phyloP scores from a whole-genome alignment of 2,888 invertebrate species.

The Cephus pulcher region DNA sequence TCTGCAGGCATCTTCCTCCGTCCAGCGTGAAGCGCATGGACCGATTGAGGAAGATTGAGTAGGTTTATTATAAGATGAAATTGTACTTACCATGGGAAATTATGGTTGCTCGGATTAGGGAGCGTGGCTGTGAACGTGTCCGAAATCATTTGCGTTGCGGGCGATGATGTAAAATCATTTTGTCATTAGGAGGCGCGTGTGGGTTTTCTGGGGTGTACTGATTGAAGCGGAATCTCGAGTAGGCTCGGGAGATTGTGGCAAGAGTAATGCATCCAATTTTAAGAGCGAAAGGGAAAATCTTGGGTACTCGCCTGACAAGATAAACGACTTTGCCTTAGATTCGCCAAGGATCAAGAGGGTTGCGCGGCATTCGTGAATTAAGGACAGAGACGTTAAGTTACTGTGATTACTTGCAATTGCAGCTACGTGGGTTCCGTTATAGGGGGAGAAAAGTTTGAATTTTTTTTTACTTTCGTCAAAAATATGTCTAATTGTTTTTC shows the following conservation, averaged over 20 bases:
- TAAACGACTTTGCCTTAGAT: slow-evolving; percentile 8
- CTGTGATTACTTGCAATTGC: background rate
- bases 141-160: background rate
- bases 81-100: background rate
- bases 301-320: slow-evolving; percentile 9
- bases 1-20: background rate
- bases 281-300: slow-evolving; percentile 5
- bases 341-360: background rate
- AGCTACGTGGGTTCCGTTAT: background rate
- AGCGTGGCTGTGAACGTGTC: background rate
- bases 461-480: too few species aligned
- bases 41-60: background rate
- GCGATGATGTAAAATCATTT: slow-evolving; percentile 23
- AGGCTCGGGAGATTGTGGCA: slow-evolving; percentile 14
- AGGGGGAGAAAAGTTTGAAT: too few species aligned
- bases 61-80: background rate
- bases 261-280: slow-evolving; percentile 14
- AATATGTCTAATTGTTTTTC: too few species aligned
- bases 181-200: slow-evolving; percentile 24
- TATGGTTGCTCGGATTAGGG: background rate
- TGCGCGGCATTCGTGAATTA: background rate
- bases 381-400: background rate
- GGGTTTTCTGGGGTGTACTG: slow-evolving; percentile 2
- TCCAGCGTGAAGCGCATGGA: background rate
- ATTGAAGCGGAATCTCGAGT: slow-evolving; percentile 20